Base-by-base conservation (phyloP, 1,140 invertebrate genomes). In the Rhynchophorus ferrugineus region DNA sequence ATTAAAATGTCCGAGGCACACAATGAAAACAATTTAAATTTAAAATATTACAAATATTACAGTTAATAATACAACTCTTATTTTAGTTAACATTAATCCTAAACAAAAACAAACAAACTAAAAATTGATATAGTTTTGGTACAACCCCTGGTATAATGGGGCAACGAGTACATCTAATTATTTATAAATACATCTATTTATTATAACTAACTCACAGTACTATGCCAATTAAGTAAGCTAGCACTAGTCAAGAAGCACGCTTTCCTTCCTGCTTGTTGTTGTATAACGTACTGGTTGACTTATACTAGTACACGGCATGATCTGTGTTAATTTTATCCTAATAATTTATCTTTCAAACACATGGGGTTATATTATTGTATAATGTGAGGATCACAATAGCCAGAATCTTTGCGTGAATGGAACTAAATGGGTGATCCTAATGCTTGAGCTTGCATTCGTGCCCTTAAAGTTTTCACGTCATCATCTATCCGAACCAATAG, bases 401-500 rank as follows among this genome's bases (percentile, higher is more conserved):
- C 37, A 39, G 38, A 19, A 41, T 2, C 11, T 8, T 19, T 3
- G n/a, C 20, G 24, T 33, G 1, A 37, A 47, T 13, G 13, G 22
- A 17, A 14, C 37, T 50, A 50, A 13, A 43, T 44, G 6, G 49
- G 29, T 16, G 42, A 46, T 37, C 44, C 47, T 43, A 47, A 24
- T 14, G 39, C 1, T 17, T 48, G 36, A 7, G 21, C 17, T 3
- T 53, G 46, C 83, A 87, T 86, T 74, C 87, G 89, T 34, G 78
- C 79, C 60, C 87, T 76, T 41, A 91, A 72, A 19, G 78, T 71
- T 49, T 81, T 77, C 6, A 91, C 76, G 61, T 88, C 82, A 58
- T 89, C 87, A 44, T 88, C 85, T 71, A 90, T 90, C 68, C 85
- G 78, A 19, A 91, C 79, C 49, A 90, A 79, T 53, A 80, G 75